These are phyloP conservation scores for Peromyscus melanophrys DNA, from an alignment of 2,797 vertebrate genomes.

Conservation along the genomic window DNA sequence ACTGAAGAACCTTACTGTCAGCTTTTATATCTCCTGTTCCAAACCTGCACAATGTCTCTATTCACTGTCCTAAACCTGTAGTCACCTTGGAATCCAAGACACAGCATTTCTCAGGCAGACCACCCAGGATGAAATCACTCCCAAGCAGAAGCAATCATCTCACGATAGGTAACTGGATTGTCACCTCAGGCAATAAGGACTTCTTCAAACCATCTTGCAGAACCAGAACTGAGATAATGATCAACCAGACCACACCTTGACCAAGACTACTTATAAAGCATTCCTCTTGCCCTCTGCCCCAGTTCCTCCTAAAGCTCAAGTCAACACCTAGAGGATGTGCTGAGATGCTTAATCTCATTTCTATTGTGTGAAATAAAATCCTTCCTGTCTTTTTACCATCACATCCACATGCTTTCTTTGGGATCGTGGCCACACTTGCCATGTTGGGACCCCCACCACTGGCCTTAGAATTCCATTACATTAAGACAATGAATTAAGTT, in stretches of 20 bases:
- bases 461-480: not conserved
- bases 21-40: not conserved
- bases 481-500: not conserved
- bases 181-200: not conserved
- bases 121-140: not conserved
- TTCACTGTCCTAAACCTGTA: not conserved
- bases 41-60: not conserved
- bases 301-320: not conserved
- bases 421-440: no score
- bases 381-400: not conserved
- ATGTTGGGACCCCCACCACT: not conserved
- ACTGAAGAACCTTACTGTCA: not conserved
- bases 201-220: not conserved
- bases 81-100: not conserved
- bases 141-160: not conserved
- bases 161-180: not conserved
- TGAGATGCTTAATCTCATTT: not conserved
- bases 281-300: not conserved
- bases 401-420: not conserved
- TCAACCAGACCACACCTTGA: not conserved
- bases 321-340: not conserved
- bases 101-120: not conserved
- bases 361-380: not conserved
- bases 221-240: slow-evolving; percentile 19
- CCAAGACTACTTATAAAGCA: not conserved